Conservation (phyloP, 1,140 invertebrate species). For the Melanaphis sacchari region DNA sequence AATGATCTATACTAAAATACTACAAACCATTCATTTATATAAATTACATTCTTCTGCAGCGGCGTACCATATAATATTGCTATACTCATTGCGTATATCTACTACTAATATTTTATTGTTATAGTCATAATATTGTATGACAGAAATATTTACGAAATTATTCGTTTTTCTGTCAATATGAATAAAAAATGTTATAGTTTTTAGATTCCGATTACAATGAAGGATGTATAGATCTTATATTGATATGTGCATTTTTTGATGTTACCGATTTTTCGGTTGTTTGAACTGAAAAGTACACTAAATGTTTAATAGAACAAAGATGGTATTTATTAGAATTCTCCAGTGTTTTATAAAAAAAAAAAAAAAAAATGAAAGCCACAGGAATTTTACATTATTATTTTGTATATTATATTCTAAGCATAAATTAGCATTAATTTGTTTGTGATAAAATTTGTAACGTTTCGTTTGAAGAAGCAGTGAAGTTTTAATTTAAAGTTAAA, state of each 20-base stretch:
- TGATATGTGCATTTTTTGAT: neutral
- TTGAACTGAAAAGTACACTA: no score
- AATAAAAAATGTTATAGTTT: neutral
- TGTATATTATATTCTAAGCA: neutral
- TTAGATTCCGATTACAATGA: neutral
- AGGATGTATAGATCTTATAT: neutral
- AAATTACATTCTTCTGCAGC: no score
- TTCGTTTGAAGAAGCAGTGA: neutral
- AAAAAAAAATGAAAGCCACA: neutral
- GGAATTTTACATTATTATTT: neutral
- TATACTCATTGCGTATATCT: neutral
- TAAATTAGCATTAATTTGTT: neutral
- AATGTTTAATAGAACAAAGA: neutral
- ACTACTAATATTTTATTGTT: no score
- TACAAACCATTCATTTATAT: no score
- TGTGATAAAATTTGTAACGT: neutral
- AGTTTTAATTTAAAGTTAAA: neutral
- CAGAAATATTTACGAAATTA: no score
- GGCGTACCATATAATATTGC: no score
- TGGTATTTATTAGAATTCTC: neutral
- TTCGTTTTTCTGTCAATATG: no score
- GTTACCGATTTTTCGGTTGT: neutral
- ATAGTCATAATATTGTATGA: no score
- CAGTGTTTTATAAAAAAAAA: neutral
- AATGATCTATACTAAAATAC: no score